These are phyloP conservation scores for Lasioglossum malachurum DNA, from an alignment of 2,888 invertebrate species.

Conservation along the genomic window DNA sequence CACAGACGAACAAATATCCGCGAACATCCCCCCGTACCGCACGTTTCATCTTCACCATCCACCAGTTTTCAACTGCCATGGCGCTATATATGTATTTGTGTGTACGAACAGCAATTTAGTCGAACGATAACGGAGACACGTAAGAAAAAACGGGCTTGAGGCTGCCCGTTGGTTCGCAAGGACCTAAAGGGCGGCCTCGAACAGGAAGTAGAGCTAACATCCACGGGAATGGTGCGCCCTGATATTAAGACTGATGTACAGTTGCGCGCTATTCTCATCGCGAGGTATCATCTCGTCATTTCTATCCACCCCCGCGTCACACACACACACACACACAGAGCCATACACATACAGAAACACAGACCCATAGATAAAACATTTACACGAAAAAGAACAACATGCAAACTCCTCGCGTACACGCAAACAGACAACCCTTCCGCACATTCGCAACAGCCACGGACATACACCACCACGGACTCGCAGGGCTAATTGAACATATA, in stretches of 20 bases:
- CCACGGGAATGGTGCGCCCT: conserved; percentile 84
- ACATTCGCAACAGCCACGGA: conserved; percentile 52
- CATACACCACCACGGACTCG: conserved; percentile 70
- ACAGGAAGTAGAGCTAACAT: conserved; percentile 70
- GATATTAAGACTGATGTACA: conserved; percentile 85
- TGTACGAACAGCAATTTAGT: conserved; percentile 66
- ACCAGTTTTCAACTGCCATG: conserved; percentile 82
- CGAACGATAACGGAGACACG: conserved; percentile 57
- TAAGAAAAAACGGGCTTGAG: conserved; percentile 31
- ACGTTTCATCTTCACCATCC: conserved; percentile 58
- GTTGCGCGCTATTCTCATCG: conserved; percentile 84
- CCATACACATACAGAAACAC: conserved; percentile 11
- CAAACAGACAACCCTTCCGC: conserved; percentile 19
- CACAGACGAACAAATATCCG: not conserved
- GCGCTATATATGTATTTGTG: conserved; percentile 75
- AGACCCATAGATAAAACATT: not conserved
- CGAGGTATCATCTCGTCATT: conserved; percentile 51
- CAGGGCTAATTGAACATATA: conserved; percentile 74
- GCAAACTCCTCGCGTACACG: not conserved
- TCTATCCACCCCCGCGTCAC: conserved; percentile 48
- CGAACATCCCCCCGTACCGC: not conserved
- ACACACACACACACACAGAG: conserved; percentile 14
- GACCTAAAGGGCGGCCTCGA: conserved; percentile 37
- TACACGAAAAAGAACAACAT: not conserved
- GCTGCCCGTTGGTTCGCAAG: not conserved